A percentile compares a stretch with the other conserved stretches of the same genome.
Evolutionary conservation across 2,888 invertebrate species (phyloP).

Genomic region (Liopterus haemorrhoidalis): DNA sequence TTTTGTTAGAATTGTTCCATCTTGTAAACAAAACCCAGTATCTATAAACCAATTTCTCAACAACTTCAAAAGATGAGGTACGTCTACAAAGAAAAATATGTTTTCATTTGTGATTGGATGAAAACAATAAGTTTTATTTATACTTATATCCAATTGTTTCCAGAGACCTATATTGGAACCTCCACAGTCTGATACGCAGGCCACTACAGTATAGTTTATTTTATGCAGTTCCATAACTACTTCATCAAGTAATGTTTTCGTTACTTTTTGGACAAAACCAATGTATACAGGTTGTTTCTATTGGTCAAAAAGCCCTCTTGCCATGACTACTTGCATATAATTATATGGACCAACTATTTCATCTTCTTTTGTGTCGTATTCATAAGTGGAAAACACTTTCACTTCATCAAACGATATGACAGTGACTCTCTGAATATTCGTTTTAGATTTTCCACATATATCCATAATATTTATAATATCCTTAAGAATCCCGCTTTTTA

Average conservation of each 20-base stretch:
- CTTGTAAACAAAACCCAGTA: conserved; percentile 29
- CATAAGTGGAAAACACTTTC: conserved; percentile 24
- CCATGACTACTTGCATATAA: conserved; percentile 32
- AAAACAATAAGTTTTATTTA: conserved; percentile 14
- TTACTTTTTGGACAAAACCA: conserved; percentile 31
- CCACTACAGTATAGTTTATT: conserved; percentile 32
- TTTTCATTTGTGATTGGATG: conserved; percentile 31
- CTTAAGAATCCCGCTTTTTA: conserved; percentile 21
- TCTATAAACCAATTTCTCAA: conserved; percentile 34
- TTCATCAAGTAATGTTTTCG: conserved; percentile 22
- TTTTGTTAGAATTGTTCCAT: conserved; percentile 25
- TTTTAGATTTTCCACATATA: conserved; percentile 18
- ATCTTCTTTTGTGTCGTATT: conserved; percentile 26
- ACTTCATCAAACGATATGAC: conserved; percentile 29
- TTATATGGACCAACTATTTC: conserved; percentile 27
- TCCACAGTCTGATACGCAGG: conserved; percentile 33
- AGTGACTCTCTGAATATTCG: conserved; percentile 12
- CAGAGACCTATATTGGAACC: conserved; percentile 8
- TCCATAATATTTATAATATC: conserved; percentile 25
- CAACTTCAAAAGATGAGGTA: conserved; percentile 34
- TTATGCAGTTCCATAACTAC: conserved; percentile 18
- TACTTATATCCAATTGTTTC: conserved; percentile 2
- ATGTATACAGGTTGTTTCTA: conserved; percentile 33
- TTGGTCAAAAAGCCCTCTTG: conserved; percentile 28
- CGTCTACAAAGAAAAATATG: conserved; percentile 33